Base-by-base conservation (phyloP, 2,797 vertebrate genomes). In the Diglossa cyanea region DNA sequence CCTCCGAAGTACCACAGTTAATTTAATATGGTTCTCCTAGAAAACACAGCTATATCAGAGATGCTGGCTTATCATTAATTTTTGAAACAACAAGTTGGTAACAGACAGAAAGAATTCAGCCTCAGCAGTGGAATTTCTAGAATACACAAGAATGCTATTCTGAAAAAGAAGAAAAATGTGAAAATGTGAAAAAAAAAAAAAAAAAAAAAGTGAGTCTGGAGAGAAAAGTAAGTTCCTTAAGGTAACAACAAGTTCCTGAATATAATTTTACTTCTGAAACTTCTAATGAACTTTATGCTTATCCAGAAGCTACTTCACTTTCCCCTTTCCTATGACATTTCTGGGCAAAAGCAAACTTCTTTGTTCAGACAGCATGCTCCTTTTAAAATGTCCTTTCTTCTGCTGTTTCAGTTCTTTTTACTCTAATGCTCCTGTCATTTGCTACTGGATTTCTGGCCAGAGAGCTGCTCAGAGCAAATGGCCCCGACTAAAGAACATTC, bases 341-440 rank as follows among this genome's bases (percentile, higher is more conserved):
- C 31, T 73, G 44, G 15, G 39, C 8, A 54, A 77, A 88, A 86
- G 24, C 10, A 81, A 6, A 5, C 15, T 15, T 39, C 35, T 72
- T 47, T 14, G 6, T 63, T 28, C 47, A 82, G 40, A 88, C 2
- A 77, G 9, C 10, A 70, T 9, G 4, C 6, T 86, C 15, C 28
- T 78, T 74, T 84, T 42, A 82, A 83, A 72, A 50, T 37, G 5
- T 53, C 61, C 62, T 54, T 54, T 9, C 20, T 82, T 78, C 23
- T 68, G 30, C 68, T 83, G 17, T 81, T 86, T 90, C 58, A 54
- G 57, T 53, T 84, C 55, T 86, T 47, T 67, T 80, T 86, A 77
- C 66, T 80, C 25, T 81, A 91, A 90, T 72, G 60, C 28, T 90
- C 54, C 68, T 67, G 39, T 54, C 86, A 81, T 84, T 89, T 91